Base-by-base conservation (phyloP, 2,888 invertebrate genomes). In the Tiliacea citrago region DNA sequence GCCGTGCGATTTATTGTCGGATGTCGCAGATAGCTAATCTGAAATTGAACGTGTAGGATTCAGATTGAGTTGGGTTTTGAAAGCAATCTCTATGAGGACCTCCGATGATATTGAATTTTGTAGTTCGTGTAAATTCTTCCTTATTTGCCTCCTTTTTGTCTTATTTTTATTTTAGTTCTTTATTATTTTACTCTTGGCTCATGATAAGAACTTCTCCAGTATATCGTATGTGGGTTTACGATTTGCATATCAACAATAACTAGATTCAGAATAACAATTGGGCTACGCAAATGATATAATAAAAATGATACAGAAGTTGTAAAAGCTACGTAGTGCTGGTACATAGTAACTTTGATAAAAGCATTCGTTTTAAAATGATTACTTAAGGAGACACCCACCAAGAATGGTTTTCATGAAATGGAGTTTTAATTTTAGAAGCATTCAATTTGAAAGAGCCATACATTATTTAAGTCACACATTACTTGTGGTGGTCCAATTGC, bases 1-100 rank as follows among this genome's bases (percentile, higher is more conserved):
- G 86, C 82, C 71, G 70, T 80, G 81, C 92, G 92, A 94, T 94
- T 94, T 94, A 94, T 92, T 75, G 88, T 79, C 82, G 73, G 76
- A 71, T 76, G 82, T 84, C 82, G 74, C 77, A 74, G 87, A 87
- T 83, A 87, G 75, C 82, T 84, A 89, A 87, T 86, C 87, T 86
- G 85, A 83, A 76, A 87, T 87, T 82, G 88, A 86, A 81, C 77
- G 77, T 85, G 88, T 80, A 76, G 77, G 72, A 82, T 73, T 80
- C 77, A 84, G 68, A 86, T 71, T 65, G 72, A 81, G 72, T 74
- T 81, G 81, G 77, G 79, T 85, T 85, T 87, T 81, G 70, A 83
- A 49, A 57, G 62, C 63, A 71, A 75, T 78, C 69, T 77, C 68
- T 75, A 79, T 78, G 79, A 69, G 53, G 55, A 45, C 49, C 49